Conservation (phyloP, 2,888 invertebrate genomes). For the Latrodectus elegans region DNA sequence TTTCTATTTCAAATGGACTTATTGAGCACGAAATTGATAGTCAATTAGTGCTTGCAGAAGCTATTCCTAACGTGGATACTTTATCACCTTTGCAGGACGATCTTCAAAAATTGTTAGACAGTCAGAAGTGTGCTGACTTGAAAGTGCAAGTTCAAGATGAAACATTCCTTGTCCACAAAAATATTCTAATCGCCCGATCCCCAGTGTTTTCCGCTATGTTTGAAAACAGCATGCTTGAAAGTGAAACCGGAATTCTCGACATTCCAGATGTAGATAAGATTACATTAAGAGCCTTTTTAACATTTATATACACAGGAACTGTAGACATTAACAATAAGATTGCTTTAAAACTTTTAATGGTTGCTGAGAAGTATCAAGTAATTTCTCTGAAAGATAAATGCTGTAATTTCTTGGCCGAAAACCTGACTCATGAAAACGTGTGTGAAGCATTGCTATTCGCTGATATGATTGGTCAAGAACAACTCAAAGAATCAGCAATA, state of each 20-base stretch:
- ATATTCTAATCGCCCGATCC: neutral
- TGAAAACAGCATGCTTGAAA: neutral
- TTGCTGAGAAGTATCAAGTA: slow-evolving; percentile 12
- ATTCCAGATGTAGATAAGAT: neutral
- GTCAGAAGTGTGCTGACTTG: neutral
- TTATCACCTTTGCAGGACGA: too few relatives aligned
- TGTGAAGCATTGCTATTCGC: neutral
- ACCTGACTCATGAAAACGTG: neutral
- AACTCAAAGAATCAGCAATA: neutral
- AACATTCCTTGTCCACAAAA: slow-evolving; percentile 3
- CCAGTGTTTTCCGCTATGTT: slow-evolving; percentile 5
- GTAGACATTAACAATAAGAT: neutral
- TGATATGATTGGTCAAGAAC: neutral
- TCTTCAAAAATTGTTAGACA: too few relatives aligned
- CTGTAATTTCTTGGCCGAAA: neutral
- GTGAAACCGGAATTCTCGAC: neutral
- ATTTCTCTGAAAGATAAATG: neutral
- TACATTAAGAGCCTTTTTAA: neutral
- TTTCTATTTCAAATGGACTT: too few relatives aligned
- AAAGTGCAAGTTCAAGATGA: neutral
- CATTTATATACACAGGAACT: neutral
- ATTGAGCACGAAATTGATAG: too few relatives aligned
- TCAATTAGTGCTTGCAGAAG: too few relatives aligned
- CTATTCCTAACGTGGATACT: too few relatives aligned
- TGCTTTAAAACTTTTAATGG: neutral